phyloP scores from a whole-genome alignment of 2,888 invertebrate genomes.

The Sphaerophoria taeniata region DNA sequence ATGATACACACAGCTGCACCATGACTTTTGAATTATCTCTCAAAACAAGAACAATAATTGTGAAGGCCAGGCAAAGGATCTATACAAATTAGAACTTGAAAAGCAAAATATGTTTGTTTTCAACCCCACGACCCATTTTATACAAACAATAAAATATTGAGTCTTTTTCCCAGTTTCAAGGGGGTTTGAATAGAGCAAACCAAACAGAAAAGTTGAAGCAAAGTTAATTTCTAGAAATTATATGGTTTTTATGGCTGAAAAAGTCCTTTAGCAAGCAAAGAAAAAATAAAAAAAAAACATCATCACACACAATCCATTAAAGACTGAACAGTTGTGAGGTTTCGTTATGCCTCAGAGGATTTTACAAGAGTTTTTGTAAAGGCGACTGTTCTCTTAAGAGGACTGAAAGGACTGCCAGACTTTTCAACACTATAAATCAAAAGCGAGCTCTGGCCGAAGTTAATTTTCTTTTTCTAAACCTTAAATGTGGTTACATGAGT shows the following conservation, averaged over 20 bases:
- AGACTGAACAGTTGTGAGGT: constrained; percentile 26
- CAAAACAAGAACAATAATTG: constrained; percentile 30
- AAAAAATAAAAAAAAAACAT: too few species aligned
- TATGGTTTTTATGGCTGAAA: background rate
- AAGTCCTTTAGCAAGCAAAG: constrained; percentile 1
- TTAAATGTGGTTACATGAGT: background rate
- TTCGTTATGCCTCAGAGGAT: constrained; percentile 39
- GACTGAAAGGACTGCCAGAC: too few species aligned
- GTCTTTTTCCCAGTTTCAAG: background rate
- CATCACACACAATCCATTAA: constrained; percentile 11
- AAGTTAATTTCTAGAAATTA: constrained; percentile 9
- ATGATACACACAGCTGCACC: background rate
- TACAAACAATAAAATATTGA: too few species aligned
- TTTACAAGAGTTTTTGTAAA: constrained; percentile 34
- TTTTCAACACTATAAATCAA: constrained; percentile 14
- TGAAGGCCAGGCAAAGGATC: constrained; percentile 15
- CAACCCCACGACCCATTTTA: too few species aligned
- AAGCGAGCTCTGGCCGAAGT: constrained; percentile 8
- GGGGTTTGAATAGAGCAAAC: background rate
- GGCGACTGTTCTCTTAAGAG: background rate
- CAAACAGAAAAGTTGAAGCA: background rate
- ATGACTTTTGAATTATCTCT: constrained; percentile 41
- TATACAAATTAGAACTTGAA: constrained; percentile 12
- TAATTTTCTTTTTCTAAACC: background rate
- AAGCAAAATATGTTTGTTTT: constrained; percentile 12